Evolutionary conservation across 2,797 vertebrate species (phyloP).

Genomic region (Acrossocheilus wenchowensis): DNA sequence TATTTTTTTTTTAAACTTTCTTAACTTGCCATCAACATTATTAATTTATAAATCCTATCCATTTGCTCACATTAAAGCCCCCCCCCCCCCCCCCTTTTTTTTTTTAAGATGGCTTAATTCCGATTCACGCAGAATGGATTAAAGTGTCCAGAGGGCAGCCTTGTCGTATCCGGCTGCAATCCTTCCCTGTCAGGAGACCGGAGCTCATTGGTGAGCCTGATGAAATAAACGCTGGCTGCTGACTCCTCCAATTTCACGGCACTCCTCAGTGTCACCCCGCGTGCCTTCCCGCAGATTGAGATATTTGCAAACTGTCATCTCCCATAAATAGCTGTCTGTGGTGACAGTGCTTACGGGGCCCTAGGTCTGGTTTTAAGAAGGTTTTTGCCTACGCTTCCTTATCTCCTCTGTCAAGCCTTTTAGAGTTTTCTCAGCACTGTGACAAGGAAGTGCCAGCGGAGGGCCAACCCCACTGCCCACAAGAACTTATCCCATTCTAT

Average conservation of each 20-base stretch:
- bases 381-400: conserved; percentile 66
- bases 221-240: conserved; percentile 95
- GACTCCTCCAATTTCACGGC: conserved; percentile 92
- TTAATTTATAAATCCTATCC: conserved; percentile 12
- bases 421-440: conserved; percentile 63
- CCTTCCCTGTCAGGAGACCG: conserved; percentile 84
- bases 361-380: conserved; percentile 70
- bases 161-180: conserved; percentile 76
- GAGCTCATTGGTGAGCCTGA: conserved; percentile 87
- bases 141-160: conserved; percentile 63
- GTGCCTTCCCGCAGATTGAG: conserved; percentile 93
- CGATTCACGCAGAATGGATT: conserved; percentile 76
- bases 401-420: conserved; percentile 63
- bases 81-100: conserved; percentile 74
- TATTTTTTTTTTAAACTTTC: not conserved
- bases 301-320: conserved; percentile 99
- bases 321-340: conserved; percentile 93
- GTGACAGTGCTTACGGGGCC: conserved; percentile 77
- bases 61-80: conserved; percentile 25
- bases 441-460: conserved; percentile 64
- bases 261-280: conserved; percentile 87
- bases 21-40: conserved; percentile 22
- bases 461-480: conserved; percentile 54
- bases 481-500: conserved; percentile 62
- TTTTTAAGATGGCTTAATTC: conserved; percentile 77